phyloP scores from a whole-genome alignment of 2,797 vertebrate species.

The Serranus cabrilla region DNA sequence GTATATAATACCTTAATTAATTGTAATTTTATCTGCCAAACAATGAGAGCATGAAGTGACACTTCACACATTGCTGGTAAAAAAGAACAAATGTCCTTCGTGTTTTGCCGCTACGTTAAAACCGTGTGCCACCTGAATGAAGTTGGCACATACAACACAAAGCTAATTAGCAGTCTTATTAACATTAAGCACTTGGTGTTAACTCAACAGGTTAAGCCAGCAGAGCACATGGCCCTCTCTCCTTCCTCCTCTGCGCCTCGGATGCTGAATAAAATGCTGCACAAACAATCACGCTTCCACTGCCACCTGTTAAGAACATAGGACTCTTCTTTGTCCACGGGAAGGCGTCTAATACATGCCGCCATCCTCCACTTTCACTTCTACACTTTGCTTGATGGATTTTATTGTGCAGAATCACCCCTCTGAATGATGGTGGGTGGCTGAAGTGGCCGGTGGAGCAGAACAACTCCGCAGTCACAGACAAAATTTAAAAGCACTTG shows the following conservation, averaged over 20 bases:
- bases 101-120: conserved; percentile 21
- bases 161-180: conserved; percentile 70
- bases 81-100: neutral
- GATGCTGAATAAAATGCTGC: conserved; percentile 24
- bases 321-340: conserved; percentile 15
- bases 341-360: neutral
- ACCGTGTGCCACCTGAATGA: conserved; percentile 42
- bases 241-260: conserved; percentile 17
- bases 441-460: conserved; percentile 41
- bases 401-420: conserved; percentile 25
- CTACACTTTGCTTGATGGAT: conserved; percentile 21
- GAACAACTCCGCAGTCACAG: conserved; percentile 30
- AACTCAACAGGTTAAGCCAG: conserved; percentile 65
- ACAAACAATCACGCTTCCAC: conserved; percentile 36
- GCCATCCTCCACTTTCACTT: conserved; percentile 27
- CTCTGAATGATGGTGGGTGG: conserved; percentile 36
- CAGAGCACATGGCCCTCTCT: conserved; percentile 44
- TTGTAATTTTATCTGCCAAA: neutral
- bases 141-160: conserved; percentile 64
- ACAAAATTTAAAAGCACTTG: conserved; percentile 48
- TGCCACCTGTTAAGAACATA: conserved; percentile 53
- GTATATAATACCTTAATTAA: neutral
- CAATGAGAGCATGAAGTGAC: neutral
- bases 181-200: conserved; percentile 65
- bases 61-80: neutral